Evolutionary conservation across 2,113 vertebrate genomes (phyloP).

Genomic region (Sylvicapra grimmia): DNA sequence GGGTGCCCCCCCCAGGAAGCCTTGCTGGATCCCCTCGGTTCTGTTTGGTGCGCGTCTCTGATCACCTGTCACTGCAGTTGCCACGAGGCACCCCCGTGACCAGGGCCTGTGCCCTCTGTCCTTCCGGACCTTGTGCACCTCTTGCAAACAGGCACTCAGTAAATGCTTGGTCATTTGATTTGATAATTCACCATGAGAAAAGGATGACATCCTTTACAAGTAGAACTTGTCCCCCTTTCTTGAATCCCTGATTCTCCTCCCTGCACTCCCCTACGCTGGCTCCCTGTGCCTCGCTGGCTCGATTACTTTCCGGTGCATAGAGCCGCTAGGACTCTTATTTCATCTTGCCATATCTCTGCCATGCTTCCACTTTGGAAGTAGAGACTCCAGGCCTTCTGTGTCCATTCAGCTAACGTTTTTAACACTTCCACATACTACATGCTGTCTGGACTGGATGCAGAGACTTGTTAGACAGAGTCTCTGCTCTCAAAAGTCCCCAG

Average conservation of each 20-base stretch:
- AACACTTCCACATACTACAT: not conserved
- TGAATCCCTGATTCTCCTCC: not conserved
- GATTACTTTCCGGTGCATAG: accelerated
- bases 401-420: not conserved
- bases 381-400: not conserved
- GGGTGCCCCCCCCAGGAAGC: not conserved
- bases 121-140: not conserved
- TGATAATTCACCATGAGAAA: not conserved
- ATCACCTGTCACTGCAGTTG: not conserved
- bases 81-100: not conserved
- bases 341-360: not conserved
- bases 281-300: not conserved
- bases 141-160: not conserved
- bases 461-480: not conserved
- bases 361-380: not conserved
- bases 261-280: not conserved
- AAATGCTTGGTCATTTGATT: not conserved
- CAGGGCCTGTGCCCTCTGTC: not conserved
- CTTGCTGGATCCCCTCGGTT: not conserved
- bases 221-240: not conserved
- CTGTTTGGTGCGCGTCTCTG: accelerated
- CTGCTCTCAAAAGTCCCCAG: not conserved
- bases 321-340: accelerated
- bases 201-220: not conserved
- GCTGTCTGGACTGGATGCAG: not conserved